These are phyloP conservation scores for Diaperis boleti DNA, from an alignment of 2,888 invertebrate genomes.

Conservation along the genomic window DNA sequence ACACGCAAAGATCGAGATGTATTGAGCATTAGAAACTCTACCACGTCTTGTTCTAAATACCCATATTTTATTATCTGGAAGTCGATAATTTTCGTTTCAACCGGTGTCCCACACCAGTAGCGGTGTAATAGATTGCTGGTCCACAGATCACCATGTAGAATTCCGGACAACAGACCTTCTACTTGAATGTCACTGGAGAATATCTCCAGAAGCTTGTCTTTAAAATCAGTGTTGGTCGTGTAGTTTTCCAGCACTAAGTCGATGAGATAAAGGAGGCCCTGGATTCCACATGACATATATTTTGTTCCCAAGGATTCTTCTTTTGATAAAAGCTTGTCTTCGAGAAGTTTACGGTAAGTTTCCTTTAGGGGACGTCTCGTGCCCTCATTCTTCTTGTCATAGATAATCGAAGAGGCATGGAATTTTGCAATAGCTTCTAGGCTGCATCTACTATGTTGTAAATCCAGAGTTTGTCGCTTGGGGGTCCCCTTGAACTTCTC, in stretches of 20 bases:
- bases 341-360: constrained; percentile 48
- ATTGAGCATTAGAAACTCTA: constrained; percentile 55
- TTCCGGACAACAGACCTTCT: not conserved
- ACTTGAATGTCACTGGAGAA: not conserved
- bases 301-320: constrained; percentile 44
- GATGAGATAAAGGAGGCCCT: constrained; percentile 51
- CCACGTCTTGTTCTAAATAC: constrained; percentile 55
- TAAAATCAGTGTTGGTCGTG: constrained; percentile 46
- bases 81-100: constrained; percentile 54
- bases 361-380: constrained; percentile 48
- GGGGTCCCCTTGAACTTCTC: constrained; percentile 45
- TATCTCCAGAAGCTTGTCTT: constrained; percentile 39
- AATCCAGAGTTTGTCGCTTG: constrained; percentile 64
- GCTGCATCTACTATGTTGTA: constrained; percentile 67
- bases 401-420: constrained; percentile 68
- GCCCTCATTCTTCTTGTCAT: constrained; percentile 65
- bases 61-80: constrained; percentile 58
- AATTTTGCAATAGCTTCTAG: constrained; percentile 68
- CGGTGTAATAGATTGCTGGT: constrained; percentile 57
- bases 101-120: constrained; percentile 47
- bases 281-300: constrained; percentile 48
- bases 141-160: constrained; percentile 60
- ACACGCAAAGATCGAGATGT: constrained; percentile 53
- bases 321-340: constrained; percentile 48
- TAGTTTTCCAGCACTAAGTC: constrained; percentile 49